Conservation (phyloP, 2,113 vertebrate species). For the Pan paniscus region DNA sequence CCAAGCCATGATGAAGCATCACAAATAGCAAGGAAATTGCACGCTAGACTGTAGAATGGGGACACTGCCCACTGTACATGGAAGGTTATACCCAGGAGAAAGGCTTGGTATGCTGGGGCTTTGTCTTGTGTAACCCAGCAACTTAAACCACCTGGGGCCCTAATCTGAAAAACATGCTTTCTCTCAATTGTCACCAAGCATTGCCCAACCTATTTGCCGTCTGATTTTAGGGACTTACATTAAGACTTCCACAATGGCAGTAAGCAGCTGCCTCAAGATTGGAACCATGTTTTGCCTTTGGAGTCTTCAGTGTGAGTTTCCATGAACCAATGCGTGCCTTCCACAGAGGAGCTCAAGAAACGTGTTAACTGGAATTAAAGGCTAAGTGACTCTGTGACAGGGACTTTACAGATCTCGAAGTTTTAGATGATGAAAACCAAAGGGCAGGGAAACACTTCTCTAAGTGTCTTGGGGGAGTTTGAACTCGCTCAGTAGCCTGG, state of each 20-base stretch:
- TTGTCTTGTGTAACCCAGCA: not conserved
- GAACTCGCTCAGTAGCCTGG: not conserved
- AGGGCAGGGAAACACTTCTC: not conserved
- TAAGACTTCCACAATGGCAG: not conserved
- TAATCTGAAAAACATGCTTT: not conserved
- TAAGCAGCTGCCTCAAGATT: not conserved
- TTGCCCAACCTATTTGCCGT: not conserved
- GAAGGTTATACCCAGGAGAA: not conserved
- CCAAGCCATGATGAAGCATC: not conserved
- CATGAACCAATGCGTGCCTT: not conserved
- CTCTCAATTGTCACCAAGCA: not conserved
- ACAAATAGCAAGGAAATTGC: not conserved
- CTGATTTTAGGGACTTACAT: not conserved
- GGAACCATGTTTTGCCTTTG: not conserved
- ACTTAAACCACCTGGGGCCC: not conserved
- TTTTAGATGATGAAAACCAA: not conserved
- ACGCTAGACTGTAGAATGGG: not conserved
- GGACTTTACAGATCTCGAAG: not conserved
- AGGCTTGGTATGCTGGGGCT: not conserved
- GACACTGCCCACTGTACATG: not conserved
- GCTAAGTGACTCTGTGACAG: not conserved
- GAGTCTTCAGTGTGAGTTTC: not conserved
- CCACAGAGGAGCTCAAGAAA: not conserved
- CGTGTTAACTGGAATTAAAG: not conserved
- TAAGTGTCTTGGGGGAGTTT: not conserved